phyloP scores from a whole-genome alignment of 1,140 invertebrate species.

The Eurosta solidaginis region DNA sequence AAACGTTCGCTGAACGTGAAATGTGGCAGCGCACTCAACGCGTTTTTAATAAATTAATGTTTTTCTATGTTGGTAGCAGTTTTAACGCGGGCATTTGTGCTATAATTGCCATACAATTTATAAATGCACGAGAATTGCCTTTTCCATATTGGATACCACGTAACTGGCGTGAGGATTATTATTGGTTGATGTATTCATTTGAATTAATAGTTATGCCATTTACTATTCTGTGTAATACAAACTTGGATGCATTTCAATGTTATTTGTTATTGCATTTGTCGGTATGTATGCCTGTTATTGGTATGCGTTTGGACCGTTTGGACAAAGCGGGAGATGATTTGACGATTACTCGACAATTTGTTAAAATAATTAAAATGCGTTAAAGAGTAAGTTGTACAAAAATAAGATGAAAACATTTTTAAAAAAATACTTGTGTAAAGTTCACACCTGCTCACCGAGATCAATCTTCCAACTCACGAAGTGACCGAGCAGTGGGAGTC shows the following conservation, averaged over 20 bases:
- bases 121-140: conserved; percentile 40
- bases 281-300: conserved; percentile 42
- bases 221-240: conserved; percentile 45
- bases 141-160: conserved; percentile 49
- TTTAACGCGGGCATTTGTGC: conserved; percentile 42
- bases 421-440: no score
- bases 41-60: conserved; percentile 41
- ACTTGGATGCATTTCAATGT: conserved; percentile 46
- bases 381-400: neutral
- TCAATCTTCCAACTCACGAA: no score
- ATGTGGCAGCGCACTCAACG: conserved; percentile 41
- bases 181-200: conserved; percentile 46
- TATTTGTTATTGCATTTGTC: conserved; percentile 51
- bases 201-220: conserved; percentile 42
- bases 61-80: conserved; percentile 39
- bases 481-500: no score
- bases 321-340: neutral
- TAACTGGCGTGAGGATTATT: conserved; percentile 42
- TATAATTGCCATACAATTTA: conserved; percentile 41
- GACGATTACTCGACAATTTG: neutral
- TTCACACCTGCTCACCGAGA: no score
- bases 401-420: no score
- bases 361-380: neutral
- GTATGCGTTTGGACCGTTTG: conserved; percentile 39
- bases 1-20: conserved; percentile 30